A percentile compares a stretch with the other conserved stretches of the same genome.
phyloP scores from a whole-genome alignment of 2,797 vertebrate species.

The Notoglanidium macrostoma region DNA sequence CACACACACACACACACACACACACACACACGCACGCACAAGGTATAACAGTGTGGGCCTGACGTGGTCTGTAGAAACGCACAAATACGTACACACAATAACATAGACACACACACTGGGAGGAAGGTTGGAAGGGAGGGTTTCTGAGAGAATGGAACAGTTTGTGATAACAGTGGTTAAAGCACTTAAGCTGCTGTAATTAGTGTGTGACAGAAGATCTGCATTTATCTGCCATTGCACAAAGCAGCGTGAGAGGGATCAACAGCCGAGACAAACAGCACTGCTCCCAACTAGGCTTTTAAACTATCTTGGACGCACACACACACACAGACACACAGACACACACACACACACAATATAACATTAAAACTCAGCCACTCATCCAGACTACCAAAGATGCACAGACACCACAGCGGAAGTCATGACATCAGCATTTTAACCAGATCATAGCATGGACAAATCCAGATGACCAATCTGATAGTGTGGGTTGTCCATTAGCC shows the following conservation, averaged over 20 bases:
- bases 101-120: slow-evolving; percentile 28
- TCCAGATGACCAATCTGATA: no score
- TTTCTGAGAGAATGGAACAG: slow-evolving; percentile 64
- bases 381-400: slow-evolving; percentile 16
- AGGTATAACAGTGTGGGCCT: slow-evolving; percentile 29
- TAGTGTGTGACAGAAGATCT: slow-evolving; percentile 80
- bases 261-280: slow-evolving; percentile 62
- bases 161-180: slow-evolving; percentile 79
- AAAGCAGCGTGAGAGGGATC: slow-evolving; percentile 69
- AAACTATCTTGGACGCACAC: slow-evolving; percentile 37
- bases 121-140: slow-evolving; percentile 23
- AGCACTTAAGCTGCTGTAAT: slow-evolving; percentile 84
- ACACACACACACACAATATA: slow-evolving; percentile 37
- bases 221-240: slow-evolving; percentile 77
- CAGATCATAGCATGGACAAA: background rate
- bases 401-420: slow-evolving; percentile 9
- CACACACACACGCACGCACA: slow-evolving; percentile 59
- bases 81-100: slow-evolving; percentile 35
- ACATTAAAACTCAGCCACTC: slow-evolving; percentile 4
- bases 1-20: slow-evolving; percentile 57
- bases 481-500: background rate
- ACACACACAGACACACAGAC: slow-evolving; percentile 55
- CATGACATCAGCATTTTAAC: slow-evolving; percentile 3
- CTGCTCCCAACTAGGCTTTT: slow-evolving; percentile 57
- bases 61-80: slow-evolving; percentile 20